Percentiles rank a stretch among this genome's conserved stretches.
These are phyloP conservation scores for Augochlorella aurata DNA, from an alignment of 2,888 invertebrate genomes.

Conservation along the genomic window DNA sequence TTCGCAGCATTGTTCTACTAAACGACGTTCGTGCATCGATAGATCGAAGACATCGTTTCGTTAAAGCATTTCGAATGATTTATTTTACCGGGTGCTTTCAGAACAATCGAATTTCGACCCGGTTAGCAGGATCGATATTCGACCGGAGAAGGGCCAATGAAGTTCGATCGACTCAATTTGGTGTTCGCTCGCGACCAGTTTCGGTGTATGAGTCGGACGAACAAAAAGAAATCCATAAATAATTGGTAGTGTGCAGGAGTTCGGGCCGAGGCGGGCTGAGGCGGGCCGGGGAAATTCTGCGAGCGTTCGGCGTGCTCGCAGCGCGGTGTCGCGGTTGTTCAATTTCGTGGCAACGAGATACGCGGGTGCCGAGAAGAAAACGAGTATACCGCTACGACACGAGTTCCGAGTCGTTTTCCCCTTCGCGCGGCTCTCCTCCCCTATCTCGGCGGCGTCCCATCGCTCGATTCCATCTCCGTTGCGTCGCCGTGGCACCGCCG, in stretches of 20 bases:
- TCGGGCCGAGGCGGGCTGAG: no score
- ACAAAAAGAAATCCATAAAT: constrained; percentile 3
- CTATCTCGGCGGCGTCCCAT: background rate
- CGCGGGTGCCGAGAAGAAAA: constrained; percentile 60
- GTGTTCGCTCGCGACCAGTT: background rate
- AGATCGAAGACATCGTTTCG: no score
- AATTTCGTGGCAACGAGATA: constrained; percentile 65
- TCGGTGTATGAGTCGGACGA: background rate
- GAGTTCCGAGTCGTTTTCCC: constrained; percentile 70
- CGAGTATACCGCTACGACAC: constrained; percentile 70
- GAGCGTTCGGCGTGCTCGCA: background rate
- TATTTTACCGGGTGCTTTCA: no score
- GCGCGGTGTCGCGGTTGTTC: constrained; percentile 60
- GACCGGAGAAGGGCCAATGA: background rate
- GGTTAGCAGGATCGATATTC: background rate
- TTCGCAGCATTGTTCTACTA: no score
- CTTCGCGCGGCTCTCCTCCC: constrained; percentile 55
- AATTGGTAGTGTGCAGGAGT: background rate
- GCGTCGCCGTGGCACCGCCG: background rate
- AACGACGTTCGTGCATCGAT: no score
- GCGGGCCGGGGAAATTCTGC: background rate
- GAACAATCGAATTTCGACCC: no score
- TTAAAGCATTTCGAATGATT: no score
- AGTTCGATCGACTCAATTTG: background rate
- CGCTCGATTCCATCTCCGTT: background rate